A percentile compares a stretch with the other conserved stretches of the same genome.
phyloP scores from a whole-genome alignment of 2,888 invertebrate species.

The Cosmia pyralina region DNA sequence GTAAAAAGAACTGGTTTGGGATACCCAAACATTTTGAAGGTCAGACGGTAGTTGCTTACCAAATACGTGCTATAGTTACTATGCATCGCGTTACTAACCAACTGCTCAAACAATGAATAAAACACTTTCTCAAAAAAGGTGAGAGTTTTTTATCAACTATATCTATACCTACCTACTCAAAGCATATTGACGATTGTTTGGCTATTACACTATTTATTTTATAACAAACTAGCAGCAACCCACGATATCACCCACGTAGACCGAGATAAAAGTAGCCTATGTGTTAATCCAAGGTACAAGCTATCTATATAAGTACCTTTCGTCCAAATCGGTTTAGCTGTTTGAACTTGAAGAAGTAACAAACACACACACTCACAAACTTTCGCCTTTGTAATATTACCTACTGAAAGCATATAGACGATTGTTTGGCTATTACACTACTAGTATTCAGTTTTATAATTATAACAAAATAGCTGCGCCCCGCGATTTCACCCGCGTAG shows the following conservation, averaged over 20 bases:
- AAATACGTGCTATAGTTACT: conserved; percentile 4
- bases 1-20: conserved; percentile 48
- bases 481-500: no score
- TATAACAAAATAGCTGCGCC: no score
- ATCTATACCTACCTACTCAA: neutral
- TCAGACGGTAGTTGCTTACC: conserved; percentile 29
- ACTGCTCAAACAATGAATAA: neutral
- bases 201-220: no score
- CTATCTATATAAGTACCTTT: no score
- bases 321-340: no score
- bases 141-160: neutral
- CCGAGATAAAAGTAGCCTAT: no score
- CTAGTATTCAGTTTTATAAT: neutral
- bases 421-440: neutral
- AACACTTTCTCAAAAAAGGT: neutral
- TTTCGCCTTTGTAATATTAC: no score
- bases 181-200: conserved; percentile 5
- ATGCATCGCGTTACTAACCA: conserved; percentile 9
- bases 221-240: no score
- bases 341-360: no score
- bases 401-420: neutral
- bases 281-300: no score
- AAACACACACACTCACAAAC: no score
- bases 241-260: no score
- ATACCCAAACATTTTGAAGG: conserved; percentile 38